Conservation (phyloP, 2,888 invertebrate genomes). For the Lasioglossum marginatum region DNA sequence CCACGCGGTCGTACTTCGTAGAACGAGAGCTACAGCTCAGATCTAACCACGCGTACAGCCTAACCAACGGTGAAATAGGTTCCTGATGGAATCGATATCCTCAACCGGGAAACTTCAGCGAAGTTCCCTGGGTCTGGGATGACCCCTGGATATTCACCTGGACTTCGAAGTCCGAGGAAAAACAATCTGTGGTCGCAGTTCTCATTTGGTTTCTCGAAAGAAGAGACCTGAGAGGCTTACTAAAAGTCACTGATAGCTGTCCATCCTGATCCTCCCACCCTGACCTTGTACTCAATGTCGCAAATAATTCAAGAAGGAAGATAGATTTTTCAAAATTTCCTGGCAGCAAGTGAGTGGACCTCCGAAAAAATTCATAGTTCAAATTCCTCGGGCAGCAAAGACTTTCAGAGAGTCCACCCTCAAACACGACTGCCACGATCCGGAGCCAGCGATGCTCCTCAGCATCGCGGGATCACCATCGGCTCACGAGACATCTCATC, state of each 20-base stretch:
- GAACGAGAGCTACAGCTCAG: background rate
- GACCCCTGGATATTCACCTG: background rate
- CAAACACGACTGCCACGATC: background rate
- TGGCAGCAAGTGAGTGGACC: background rate
- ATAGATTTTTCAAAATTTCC: background rate
- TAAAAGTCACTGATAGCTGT: background rate
- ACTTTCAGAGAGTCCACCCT: background rate
- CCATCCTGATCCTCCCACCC: background rate
- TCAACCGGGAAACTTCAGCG: background rate
- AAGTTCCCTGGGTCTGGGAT: background rate
- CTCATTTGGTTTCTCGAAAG: background rate
- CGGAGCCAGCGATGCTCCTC: background rate
- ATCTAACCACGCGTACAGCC: slow-evolving; percentile 7
- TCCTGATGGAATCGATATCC: slow-evolving; percentile 3
- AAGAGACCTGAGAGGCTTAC: background rate
- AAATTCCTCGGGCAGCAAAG: background rate
- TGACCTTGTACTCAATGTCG: background rate
- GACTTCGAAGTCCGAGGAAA: background rate
- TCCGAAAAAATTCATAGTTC: background rate
- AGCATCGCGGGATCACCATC: background rate
- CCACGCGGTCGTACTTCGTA: background rate
- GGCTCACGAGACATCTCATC: background rate
- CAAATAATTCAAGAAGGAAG: background rate
- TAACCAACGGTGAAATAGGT: slow-evolving; percentile 13
- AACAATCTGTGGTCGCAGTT: background rate